phyloP scores from a whole-genome alignment of 2,113 vertebrate species.

The Bos indicus region DNA sequence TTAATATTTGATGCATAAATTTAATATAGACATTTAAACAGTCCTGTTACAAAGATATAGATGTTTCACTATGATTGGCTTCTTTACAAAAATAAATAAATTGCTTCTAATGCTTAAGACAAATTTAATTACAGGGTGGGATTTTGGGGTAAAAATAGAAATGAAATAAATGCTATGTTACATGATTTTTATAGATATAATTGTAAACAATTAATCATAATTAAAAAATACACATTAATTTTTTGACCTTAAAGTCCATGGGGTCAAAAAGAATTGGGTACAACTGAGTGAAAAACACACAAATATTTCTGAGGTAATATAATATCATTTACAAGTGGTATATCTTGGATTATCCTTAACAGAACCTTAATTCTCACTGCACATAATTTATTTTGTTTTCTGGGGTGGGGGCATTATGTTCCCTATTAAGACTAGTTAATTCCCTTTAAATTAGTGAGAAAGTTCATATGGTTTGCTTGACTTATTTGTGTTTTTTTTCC shows the following conservation, averaged over 20 bases:
- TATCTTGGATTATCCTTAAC: not conserved
- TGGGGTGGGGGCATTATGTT: not conserved
- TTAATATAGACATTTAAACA: not conserved
- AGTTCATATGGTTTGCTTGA: not conserved
- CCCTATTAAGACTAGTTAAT: not conserved
- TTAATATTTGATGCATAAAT: not conserved
- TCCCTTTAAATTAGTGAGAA: not conserved
- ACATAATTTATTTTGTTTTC: not conserved
- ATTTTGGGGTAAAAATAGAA: not conserved
- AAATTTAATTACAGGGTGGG: not conserved
- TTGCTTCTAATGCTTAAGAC: not conserved
- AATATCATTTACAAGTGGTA: not conserved
- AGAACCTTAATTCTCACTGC: not conserved
- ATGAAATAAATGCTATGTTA: not conserved
- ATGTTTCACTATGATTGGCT: not conserved
- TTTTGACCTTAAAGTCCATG: not conserved
- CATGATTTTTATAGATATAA: not conserved
- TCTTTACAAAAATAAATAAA: not conserved
- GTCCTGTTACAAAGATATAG: not conserved
- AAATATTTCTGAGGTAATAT: not conserved
- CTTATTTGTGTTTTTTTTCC: not conserved
- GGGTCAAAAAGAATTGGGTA: not conserved
- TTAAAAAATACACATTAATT: not conserved
- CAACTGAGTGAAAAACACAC: not conserved
- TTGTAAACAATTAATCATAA: not conserved